Evolutionary conservation across 2,888 invertebrate species (phyloP).

Genomic region (Drosophila ezoana): DNA sequence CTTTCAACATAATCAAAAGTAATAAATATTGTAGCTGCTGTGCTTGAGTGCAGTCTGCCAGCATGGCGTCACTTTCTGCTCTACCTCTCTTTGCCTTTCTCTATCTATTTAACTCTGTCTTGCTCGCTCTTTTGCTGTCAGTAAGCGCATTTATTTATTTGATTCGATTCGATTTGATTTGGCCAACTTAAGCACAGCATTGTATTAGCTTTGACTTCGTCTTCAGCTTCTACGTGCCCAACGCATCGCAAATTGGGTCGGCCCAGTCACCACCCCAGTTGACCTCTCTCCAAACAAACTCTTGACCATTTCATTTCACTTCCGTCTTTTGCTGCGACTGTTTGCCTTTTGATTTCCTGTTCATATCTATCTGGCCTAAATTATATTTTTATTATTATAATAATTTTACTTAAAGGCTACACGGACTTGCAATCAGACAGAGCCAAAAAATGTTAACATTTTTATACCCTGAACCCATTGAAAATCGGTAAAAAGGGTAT

Average conservation of each 20-base stretch:
- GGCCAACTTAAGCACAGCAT: constrained; percentile 45
- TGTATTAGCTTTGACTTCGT: constrained; percentile 37
- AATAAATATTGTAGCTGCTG: constrained; percentile 80
- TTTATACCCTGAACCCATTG: no score
- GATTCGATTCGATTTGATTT: constrained; percentile 68
- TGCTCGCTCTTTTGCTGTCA: constrained; percentile 16
- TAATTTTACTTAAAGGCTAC: constrained; percentile 34
- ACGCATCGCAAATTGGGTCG: constrained; percentile 60
- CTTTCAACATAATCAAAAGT: constrained; percentile 80
- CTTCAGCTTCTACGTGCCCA: constrained; percentile 56
- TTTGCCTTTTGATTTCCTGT: constrained; percentile 35
- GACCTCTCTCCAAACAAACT: neutral
- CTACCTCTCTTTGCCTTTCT: neutral
- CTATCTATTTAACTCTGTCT: neutral
- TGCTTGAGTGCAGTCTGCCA: constrained; percentile 73
- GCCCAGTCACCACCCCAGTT: constrained; percentile 19
- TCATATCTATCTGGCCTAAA: constrained; percentile 1
- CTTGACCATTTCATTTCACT: constrained; percentile 15
- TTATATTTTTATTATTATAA: constrained; percentile 16
- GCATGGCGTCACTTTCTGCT: constrained; percentile 58
- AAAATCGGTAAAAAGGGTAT: no score
- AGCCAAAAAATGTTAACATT: neutral
- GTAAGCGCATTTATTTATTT: constrained; percentile 60
- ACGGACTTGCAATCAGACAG: constrained; percentile 4
- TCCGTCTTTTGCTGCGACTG: constrained; percentile 15